Evolutionary conservation across 2,888 invertebrate genomes (phyloP).

Genomic region (Pteria penguin): DNA sequence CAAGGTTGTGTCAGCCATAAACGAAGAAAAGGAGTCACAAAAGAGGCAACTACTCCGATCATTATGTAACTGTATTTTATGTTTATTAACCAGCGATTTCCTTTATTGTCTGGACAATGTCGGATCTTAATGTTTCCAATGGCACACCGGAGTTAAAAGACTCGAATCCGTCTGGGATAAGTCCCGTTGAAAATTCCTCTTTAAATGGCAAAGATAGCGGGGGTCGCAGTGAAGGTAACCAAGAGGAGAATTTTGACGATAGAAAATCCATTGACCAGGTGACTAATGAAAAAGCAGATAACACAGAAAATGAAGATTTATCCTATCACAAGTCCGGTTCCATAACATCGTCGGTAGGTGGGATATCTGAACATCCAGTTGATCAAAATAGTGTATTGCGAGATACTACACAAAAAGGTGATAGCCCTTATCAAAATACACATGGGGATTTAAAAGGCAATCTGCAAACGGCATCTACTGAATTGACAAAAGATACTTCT

Average conservation of each 20-base stretch:
- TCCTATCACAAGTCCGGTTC: conserved; percentile 12
- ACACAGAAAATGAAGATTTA: neutral
- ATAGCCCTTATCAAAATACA: neutral
- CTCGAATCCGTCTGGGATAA: too few species aligned
- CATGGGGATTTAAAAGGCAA: conserved; percentile 1
- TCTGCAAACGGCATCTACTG: neutral
- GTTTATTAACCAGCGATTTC: too few species aligned
- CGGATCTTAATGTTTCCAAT: too few species aligned
- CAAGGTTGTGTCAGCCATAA: too few species aligned
- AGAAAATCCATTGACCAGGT: neutral
- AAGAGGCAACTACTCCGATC: too few species aligned
- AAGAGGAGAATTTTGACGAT: neutral
- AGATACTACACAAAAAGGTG: neutral
- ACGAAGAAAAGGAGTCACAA: too few species aligned
- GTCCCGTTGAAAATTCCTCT: too few species aligned
- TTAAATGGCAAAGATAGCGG: neutral
- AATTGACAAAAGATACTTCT: neutral
- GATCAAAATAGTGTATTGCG: neutral
- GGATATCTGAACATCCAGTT: neutral
- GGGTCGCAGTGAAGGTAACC: neutral
- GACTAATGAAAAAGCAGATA: conserved; percentile 2
- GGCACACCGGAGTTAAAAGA: too few species aligned
- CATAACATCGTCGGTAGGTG: neutral
- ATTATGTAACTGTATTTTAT: too few species aligned
- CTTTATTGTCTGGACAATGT: too few species aligned